Evolutionary conservation across 1,140 invertebrate species (phyloP).

Genomic region (Globodera rostochiensis): DNA sequence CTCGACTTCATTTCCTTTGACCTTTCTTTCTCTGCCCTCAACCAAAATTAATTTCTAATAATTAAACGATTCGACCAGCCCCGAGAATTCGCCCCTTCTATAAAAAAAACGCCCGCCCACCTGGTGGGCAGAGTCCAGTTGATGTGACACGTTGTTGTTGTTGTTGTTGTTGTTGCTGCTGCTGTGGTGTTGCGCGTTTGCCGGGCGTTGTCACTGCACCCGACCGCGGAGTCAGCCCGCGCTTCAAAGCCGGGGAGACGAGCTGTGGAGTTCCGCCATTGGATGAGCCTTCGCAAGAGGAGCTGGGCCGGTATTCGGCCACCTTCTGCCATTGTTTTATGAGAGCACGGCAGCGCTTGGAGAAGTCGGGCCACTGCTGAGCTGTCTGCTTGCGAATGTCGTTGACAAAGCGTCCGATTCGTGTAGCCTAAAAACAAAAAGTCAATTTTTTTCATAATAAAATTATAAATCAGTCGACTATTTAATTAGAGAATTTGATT

Average conservation of each 20-base stretch:
- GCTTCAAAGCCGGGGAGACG: conserved; percentile 49
- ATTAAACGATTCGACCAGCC: too few relatives aligned
- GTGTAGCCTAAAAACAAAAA: conserved; percentile 32
- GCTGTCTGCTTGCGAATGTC: conserved; percentile 43
- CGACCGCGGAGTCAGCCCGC: conserved; percentile 42
- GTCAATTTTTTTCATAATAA: background rate
- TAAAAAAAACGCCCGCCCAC: conserved; percentile 14
- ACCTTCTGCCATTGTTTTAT: conserved; percentile 50
- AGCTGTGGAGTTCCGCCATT: conserved; percentile 42
- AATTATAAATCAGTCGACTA: too few relatives aligned
- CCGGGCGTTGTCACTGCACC: conserved; percentile 28
- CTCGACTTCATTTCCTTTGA: too few relatives aligned
- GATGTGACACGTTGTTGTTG: conserved; percentile 35
- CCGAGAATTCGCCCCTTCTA: too few relatives aligned
- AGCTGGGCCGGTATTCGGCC: conserved; percentile 41
- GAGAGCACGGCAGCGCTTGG: conserved; percentile 46
- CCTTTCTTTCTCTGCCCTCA: too few relatives aligned
- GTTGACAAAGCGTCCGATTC: conserved; percentile 43
- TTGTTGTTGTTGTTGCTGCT: conserved; percentile 19
- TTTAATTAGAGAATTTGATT: too few relatives aligned
- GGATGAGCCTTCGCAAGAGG: conserved; percentile 48
- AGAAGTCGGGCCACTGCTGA: conserved; percentile 40
- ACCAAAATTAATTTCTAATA: too few relatives aligned
- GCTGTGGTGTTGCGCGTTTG: conserved; percentile 30
- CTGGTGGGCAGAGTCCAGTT: conserved; percentile 16